Conservation (phyloP, 2,888 invertebrate species). For the Ecliptopera silaceata region DNA sequence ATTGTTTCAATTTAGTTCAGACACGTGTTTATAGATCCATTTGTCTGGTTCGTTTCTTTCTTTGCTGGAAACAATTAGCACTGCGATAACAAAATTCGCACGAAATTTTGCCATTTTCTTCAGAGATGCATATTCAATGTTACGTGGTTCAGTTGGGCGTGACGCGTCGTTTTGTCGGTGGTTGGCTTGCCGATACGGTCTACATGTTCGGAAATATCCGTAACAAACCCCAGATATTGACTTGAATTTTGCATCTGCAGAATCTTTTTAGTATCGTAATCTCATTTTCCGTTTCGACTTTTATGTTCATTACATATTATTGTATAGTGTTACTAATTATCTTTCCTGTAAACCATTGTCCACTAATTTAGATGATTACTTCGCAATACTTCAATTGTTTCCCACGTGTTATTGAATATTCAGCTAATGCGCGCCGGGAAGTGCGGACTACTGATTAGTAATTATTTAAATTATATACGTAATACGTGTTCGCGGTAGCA, state of each 20-base stretch:
- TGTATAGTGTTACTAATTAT: not conserved
- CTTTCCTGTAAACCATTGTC: slow-evolving; percentile 46
- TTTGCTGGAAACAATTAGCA: slow-evolving; percentile 40
- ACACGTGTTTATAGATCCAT: slow-evolving; percentile 20
- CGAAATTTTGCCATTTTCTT: slow-evolving; percentile 50
- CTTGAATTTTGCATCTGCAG: slow-evolving; percentile 53
- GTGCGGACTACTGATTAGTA: slow-evolving; percentile 51
- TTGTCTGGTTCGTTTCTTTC: slow-evolving; percentile 29
- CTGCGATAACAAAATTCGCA: slow-evolving; percentile 53
- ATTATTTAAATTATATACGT: slow-evolving; percentile 66
- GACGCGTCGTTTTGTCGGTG: slow-evolving; percentile 74
- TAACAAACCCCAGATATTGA: slow-evolving; percentile 65
- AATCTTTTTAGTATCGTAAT: slow-evolving; percentile 42
- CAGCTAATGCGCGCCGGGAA: slow-evolving; percentile 54
- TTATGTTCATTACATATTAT: not conserved
- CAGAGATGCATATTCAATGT: slow-evolving; percentile 54
- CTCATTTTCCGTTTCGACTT: not conserved
- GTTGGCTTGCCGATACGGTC: slow-evolving; percentile 74
- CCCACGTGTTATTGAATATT: slow-evolving; percentile 67
- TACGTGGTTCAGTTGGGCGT: slow-evolving; percentile 73
- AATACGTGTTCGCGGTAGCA: slow-evolving; percentile 50
- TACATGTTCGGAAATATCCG: slow-evolving; percentile 70
- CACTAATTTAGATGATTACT: slow-evolving; percentile 41
- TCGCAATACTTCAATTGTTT: slow-evolving; percentile 56
- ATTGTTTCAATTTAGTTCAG: slow-evolving; percentile 16